Evolutionary conservation across 30 jellyfish, hydroid and myxozoan genomes (phyloP).

Genomic region (Chrysaora quinquecirrha): DNA sequence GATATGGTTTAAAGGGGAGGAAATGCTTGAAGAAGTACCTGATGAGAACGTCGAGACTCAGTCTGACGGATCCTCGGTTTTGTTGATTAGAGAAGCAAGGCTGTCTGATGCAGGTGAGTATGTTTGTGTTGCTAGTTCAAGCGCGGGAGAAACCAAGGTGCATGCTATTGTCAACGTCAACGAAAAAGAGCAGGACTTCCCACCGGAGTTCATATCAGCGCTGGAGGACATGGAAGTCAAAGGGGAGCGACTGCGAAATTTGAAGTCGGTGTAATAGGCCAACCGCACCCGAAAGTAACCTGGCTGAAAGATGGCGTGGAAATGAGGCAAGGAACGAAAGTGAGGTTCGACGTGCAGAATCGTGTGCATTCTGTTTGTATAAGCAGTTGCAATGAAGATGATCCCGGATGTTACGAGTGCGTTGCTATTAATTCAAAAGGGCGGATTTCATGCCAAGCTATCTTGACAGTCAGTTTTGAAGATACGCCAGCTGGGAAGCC

Average conservation of each 20-base stretch:
- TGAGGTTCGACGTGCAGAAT: constrained; percentile 58
- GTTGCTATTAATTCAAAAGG: constrained; percentile 85
- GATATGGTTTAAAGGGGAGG: constrained; percentile 12
- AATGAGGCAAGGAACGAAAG: constrained; percentile 46
- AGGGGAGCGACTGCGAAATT: constrained; percentile 36
- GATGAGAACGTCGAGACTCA: constrained; percentile 23
- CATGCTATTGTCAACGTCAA: constrained; percentile 54
- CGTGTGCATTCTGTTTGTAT: constrained; percentile 53
- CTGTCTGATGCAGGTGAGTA: constrained; percentile 56
- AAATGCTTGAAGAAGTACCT: neutral
- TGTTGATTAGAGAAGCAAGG: constrained; percentile 43
- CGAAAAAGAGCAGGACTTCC: constrained; percentile 72
- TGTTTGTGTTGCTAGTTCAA: constrained; percentile 50
- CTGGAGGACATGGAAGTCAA: constrained; percentile 49
- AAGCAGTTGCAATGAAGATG: constrained; percentile 40
- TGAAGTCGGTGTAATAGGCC: constrained; percentile 77
- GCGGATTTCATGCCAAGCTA: constrained; percentile 64
- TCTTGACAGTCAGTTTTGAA: constrained; percentile 44
- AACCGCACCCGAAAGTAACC: constrained; percentile 63
- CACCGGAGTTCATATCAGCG: constrained; percentile 76
- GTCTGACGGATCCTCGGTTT: constrained; percentile 35
- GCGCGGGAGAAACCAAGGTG: constrained; percentile 42
- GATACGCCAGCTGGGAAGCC: constrained; percentile 19
- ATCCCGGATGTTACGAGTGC: constrained; percentile 90
- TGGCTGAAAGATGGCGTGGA: constrained; percentile 82